These are phyloP conservation scores for Phenganax marumi DNA, from an alignment of 92 coral and sea anemone species.

Conservation along the genomic window DNA sequence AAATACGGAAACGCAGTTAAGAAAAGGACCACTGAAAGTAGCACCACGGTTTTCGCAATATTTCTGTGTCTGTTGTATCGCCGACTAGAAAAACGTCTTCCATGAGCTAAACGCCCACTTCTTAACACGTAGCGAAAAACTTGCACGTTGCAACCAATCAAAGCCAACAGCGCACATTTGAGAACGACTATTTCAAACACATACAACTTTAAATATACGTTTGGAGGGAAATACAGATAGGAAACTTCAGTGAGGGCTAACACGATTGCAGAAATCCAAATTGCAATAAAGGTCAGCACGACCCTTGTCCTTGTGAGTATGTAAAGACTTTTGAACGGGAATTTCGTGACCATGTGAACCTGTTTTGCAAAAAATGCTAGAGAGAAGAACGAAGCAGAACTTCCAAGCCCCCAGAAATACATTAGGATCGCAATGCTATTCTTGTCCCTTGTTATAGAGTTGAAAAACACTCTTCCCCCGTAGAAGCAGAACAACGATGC, in stretches of 20 bases:
- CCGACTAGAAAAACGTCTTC: not conserved
- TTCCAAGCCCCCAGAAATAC: not conserved
- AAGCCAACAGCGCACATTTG: not conserved
- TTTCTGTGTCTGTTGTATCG: constrained; percentile 11
- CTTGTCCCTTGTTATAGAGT: not conserved
- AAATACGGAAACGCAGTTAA: constrained; percentile 24
- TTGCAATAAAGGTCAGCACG: constrained; percentile 71
- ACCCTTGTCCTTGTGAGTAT: constrained; percentile 36
- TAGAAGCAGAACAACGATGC: not conserved
- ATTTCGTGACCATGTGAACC: constrained; percentile 29
- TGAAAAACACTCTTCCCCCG: not conserved
- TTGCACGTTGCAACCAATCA: not conserved
- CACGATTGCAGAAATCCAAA: constrained; percentile 65
- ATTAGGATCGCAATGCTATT: not conserved
- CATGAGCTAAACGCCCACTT: not conserved
- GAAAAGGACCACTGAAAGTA: not conserved
- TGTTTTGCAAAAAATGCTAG: constrained; percentile 20
- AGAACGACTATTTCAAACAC: constrained; percentile 8
- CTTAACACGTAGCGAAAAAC: not conserved
- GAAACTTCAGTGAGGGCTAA: constrained; percentile 4
- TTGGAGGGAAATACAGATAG: not conserved
- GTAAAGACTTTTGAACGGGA: constrained; percentile 13
- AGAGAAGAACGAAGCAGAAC: not conserved
- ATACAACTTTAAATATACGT: not conserved
- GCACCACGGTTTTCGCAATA: constrained; percentile 26